These are phyloP conservation scores for Drosophila quinaria DNA, from an alignment of 2,888 invertebrate genomes.

Conservation along the genomic window DNA sequence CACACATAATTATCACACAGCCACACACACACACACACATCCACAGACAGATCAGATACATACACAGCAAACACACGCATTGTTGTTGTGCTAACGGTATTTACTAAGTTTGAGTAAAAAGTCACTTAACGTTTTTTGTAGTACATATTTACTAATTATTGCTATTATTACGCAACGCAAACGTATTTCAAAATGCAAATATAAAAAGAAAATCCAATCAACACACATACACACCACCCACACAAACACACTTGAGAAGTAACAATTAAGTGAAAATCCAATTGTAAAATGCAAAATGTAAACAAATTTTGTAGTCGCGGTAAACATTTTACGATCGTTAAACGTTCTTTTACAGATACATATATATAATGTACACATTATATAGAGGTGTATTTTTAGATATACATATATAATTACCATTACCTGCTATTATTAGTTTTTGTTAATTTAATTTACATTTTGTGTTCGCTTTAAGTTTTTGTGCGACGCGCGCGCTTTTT, in stretches of 20 bases:
- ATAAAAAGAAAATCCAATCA: conserved; percentile 21
- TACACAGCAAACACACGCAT: conserved; percentile 28
- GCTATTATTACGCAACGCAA: conserved; percentile 59
- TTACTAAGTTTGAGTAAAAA: conserved; percentile 57
- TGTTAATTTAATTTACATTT: conserved; percentile 75
- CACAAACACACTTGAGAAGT: conserved; percentile 26
- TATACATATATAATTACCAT: conserved; percentile 49
- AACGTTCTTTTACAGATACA: conserved; percentile 62
- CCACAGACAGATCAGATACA: conserved; percentile 10
- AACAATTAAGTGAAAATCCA: conserved; percentile 46
- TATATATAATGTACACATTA: conserved; percentile 27
- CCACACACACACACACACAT: conserved; percentile 23
- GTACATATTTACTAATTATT: conserved; percentile 71
- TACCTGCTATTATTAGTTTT: conserved; percentile 75
- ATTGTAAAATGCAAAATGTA: conserved; percentile 60
- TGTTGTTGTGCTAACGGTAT: conserved; percentile 52
- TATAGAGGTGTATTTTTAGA: conserved; percentile 20
- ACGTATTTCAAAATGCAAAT: conserved; percentile 42
- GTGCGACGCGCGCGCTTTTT: conserved; percentile 62
- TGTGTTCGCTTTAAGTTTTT: conserved; percentile 73
- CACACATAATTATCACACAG: conserved; percentile 41
- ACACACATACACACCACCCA: conserved; percentile 12
- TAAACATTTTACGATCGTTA: conserved; percentile 66
- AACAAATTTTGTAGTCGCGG: conserved; percentile 41
- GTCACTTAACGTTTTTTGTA: conserved; percentile 78